These are phyloP conservation scores for Corydoras sp. DNA, from an alignment of 2,113 vertebrate genomes.

Conservation along the genomic window DNA sequence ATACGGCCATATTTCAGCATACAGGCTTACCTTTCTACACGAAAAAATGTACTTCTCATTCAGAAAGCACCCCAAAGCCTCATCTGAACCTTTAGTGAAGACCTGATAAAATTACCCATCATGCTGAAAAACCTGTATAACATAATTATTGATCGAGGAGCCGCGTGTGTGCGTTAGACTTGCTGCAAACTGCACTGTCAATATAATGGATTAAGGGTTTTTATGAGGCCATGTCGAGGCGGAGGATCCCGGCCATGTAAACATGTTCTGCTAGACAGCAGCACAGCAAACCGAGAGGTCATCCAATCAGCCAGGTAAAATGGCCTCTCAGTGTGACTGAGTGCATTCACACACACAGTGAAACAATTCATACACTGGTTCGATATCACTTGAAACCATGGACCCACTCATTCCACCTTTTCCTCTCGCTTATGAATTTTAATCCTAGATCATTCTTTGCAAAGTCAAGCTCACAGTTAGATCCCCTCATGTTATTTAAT, in stretches of 20 bases:
- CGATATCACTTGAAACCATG: background rate
- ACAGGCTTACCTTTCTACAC: no score
- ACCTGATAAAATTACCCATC: no score
- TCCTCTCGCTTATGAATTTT: background rate
- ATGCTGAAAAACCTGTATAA: slow-evolving; percentile 9
- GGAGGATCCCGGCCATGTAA: slow-evolving; percentile 33
- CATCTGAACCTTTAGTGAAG: no score
- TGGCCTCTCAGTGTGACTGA: slow-evolving; percentile 37
- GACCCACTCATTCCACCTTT: background rate
- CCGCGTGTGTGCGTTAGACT: slow-evolving; percentile 28
- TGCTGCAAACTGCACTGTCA: slow-evolving; percentile 40
- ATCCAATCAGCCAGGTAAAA: slow-evolving; percentile 37
- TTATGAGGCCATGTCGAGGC: slow-evolving; percentile 36
- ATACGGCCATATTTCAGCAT: no score
- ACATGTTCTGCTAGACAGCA: slow-evolving; percentile 22
- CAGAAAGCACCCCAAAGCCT: no score
- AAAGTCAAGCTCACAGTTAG: background rate
- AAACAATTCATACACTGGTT: slow-evolving; percentile 17
- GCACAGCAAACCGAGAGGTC: slow-evolving; percentile 28
- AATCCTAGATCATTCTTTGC: background rate
- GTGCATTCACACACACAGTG: slow-evolving; percentile 13
- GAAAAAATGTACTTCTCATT: no score
- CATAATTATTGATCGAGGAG: slow-evolving; percentile 32
- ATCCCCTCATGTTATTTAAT: slow-evolving; percentile 5
- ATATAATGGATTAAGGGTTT: slow-evolving; percentile 41